Base-by-base conservation (phyloP, 1,140 invertebrate genomes). In the Aphelinus certus region DNA sequence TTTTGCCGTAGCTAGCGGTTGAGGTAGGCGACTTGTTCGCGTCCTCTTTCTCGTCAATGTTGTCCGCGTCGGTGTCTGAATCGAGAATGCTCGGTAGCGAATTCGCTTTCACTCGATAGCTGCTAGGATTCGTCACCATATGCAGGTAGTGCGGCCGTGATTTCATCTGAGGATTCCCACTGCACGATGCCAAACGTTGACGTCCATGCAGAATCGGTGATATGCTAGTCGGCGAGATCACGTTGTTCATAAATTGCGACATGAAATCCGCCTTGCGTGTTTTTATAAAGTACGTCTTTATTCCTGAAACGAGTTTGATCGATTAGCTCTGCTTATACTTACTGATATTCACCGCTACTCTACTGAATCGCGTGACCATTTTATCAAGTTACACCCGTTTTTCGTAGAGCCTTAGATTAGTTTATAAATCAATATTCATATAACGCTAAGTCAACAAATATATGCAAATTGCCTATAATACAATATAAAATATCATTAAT, bases 21-120 rank as follows among this genome's bases (percentile, higher is more conserved):
- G 91, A 91, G 5, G 88, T 89, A 0, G 91, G 91, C 82, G 91
- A 92, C 78, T 91, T 88, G 61, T 90, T 81, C 76, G 88, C 46
- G 80, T 90, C 83, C 67, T 87, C 89, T 63, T 90, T 90, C 2
- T 85, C 88, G 53, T 90, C 88, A 47, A 80, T 87, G 10, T 88
- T 87, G 45, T 92, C 91, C 45, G 85, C 86, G 66, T 93, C 92
- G 56, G 91, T 91, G 75, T 94, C 93, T 0, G 92, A 93, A 82
- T 94, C 93, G 75, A 95, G 86, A 79, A 94, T 95, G 83, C 93
- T 94, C 0, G 94, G 93, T 79, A 94, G 79, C 58, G 93, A 94
- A 81, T 92, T 94, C 10, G 93, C 92, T 85, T 94, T 93, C 74
- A 91, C 90, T 78, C 90, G 90, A 80, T 91, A 92, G 53, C 88